phyloP scores from a whole-genome alignment of 2,113 vertebrate genomes.

The Hippoglossus stenolepis region DNA sequence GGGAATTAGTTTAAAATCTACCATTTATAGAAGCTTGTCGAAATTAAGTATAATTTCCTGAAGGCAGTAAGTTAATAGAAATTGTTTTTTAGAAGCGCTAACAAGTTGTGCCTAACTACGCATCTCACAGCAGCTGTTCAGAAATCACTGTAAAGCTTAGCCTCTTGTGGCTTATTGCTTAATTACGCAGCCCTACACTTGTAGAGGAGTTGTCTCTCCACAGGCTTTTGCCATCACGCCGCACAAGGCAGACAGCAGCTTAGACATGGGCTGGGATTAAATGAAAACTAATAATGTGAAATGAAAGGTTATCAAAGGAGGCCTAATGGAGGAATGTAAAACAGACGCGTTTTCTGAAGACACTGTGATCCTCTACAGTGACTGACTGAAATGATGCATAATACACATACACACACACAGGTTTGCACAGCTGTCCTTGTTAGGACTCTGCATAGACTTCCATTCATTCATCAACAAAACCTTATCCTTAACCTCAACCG shows the following conservation, averaged over 20 bases:
- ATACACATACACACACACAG: conserved; percentile 3
- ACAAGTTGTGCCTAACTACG: conserved; percentile 40
- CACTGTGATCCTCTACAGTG: conserved; percentile 62
- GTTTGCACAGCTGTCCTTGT: not conserved
- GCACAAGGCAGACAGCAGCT: conserved; percentile 49
- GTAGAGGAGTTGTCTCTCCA: conserved; percentile 53
- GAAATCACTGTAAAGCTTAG: conserved; percentile 42
- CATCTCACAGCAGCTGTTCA: conserved; percentile 57
- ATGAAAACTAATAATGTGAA: conserved; percentile 71
- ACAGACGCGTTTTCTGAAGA: conserved; percentile 65
- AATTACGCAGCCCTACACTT: conserved; percentile 66
- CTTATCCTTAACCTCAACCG: too few species aligned
- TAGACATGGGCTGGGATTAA: conserved; percentile 66
- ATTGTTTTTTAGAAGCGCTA: not conserved
- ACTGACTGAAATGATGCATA: conserved; percentile 47
- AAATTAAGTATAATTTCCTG: not conserved
- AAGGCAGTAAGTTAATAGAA: not conserved
- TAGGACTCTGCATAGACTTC: too few species aligned
- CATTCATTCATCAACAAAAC: too few species aligned
- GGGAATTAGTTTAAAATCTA: not conserved
- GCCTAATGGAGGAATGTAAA: conserved; percentile 70
- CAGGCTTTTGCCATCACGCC: conserved; percentile 48
- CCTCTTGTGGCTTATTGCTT: conserved; percentile 62
- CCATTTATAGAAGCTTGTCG: not conserved
- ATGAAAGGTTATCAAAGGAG: conserved; percentile 72